Percentiles rank a stretch among this genome's conserved stretches.
phyloP scores from a whole-genome alignment of 1,140 invertebrate genomes.

The Ceratosolen fusciceps region DNA sequence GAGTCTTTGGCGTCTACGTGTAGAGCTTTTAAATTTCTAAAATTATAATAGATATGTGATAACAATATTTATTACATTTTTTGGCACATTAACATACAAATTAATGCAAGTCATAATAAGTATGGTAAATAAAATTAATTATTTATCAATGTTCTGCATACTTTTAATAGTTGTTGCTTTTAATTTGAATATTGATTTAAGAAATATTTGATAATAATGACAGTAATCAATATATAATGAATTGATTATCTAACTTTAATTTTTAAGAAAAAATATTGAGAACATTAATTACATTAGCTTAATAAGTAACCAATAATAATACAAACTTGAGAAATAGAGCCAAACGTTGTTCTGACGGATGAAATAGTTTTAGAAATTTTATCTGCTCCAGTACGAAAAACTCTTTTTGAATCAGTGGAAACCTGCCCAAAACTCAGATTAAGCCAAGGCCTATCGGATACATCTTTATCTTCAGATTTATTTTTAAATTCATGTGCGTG shows the following conservation, averaged over 20 bases:
- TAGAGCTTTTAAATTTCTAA: conserved; percentile 74
- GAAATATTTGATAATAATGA: too few species aligned
- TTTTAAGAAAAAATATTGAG: too few species aligned
- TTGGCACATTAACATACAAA: too few species aligned
- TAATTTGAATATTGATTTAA: too few species aligned
- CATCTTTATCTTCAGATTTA: conserved; percentile 51
- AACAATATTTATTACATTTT: too few species aligned
- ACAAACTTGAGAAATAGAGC: conserved; percentile 74
- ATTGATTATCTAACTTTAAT: too few species aligned
- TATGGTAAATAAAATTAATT: too few species aligned
- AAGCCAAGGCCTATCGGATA: conserved; percentile 62
- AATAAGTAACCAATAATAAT: conserved; percentile 32
- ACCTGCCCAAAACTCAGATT: conserved; percentile 64
- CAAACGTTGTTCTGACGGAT: conserved; percentile 73
- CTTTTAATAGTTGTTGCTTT: too few species aligned
- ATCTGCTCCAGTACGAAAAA: conserved; percentile 71
- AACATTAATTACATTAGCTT: conserved; percentile 41
- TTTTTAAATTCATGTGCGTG: conserved; percentile 51
- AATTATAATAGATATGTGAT: conserved; percentile 38
- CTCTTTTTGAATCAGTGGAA: conserved; percentile 69
- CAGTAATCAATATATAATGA: too few species aligned
- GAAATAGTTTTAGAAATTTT: conserved; percentile 75
- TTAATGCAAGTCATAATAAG: too few species aligned
- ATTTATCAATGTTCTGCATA: too few species aligned
- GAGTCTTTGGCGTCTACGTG: conserved; percentile 73